phyloP scores from a whole-genome alignment of 1,140 invertebrate genomes.

The Leptopilina clavipes region DNA sequence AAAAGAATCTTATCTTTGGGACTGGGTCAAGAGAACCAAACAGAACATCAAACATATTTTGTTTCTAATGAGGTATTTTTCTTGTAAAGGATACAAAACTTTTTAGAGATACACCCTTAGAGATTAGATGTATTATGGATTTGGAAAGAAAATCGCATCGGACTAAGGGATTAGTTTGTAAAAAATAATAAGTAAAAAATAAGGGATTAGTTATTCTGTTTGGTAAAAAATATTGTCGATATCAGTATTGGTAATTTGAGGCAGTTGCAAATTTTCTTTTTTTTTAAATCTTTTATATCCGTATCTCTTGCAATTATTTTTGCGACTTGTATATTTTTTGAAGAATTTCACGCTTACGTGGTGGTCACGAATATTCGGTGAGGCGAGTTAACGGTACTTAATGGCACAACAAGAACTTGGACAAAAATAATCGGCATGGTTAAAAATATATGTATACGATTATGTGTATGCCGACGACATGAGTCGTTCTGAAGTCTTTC shows the following conservation, averaged over 20 bases:
- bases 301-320: not conserved
- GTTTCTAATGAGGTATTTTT: slow-evolving; percentile 4
- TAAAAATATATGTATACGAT: not conserved
- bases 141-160: not conserved
- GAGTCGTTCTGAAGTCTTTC: not conserved
- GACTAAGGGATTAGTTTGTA: too few species aligned
- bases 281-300: too few species aligned
- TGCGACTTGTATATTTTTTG: not conserved
- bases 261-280: too few species aligned
- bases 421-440: slow-evolving; percentile 3
- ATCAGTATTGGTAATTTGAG: too few species aligned
- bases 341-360: slow-evolving; percentile 2
- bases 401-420: not conserved
- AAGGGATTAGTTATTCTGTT: not conserved
- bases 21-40: slow-evolving; percentile 1
- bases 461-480: not conserved
- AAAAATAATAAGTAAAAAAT: too few species aligned
- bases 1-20: not conserved
- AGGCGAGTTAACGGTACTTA: not conserved
- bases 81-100: slow-evolving; percentile 7
- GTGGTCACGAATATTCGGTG: slow-evolving; percentile 1
- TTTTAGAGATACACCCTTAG: not conserved
- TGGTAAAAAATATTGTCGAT: too few species aligned
- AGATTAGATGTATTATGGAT: not conserved
- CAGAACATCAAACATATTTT: not conserved